A percentile compares a stretch with the other conserved stretches of the same genome.
Conservation (phyloP, 2,113 vertebrate genomes). For the Cygnus buccinator region DNA sequence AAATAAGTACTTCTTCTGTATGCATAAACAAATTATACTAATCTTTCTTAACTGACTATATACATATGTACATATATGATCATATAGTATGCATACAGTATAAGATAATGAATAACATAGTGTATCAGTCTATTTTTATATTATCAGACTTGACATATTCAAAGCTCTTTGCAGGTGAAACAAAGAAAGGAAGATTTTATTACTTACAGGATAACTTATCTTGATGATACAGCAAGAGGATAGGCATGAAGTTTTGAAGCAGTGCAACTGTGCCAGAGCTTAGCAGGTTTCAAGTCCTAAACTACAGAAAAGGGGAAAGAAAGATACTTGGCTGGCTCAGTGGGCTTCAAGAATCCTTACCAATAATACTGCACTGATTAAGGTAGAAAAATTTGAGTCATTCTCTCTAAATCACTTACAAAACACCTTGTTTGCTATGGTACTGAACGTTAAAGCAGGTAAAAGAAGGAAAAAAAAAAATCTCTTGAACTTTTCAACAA, state of each 20-base stretch:
- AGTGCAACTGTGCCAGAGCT: background rate
- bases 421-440: background rate
- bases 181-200: background rate
- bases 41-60: background rate
- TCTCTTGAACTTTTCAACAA: slow-evolving; percentile 38
- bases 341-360: background rate
- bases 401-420: background rate
- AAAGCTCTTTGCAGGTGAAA: background rate
- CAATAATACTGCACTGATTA: background rate
- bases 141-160: background rate
- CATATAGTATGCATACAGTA: background rate
- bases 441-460: slow-evolving; percentile 32
- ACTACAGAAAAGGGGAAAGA: background rate
- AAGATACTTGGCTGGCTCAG: background rate
- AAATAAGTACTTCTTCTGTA: background rate
- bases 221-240: background rate
- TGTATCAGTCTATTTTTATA: background rate
- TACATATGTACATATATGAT: background rate
- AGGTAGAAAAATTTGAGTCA: background rate
- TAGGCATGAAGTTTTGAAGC: background rate
- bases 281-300: background rate
- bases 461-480: slow-evolving; percentile 23
- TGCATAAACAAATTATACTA: background rate
- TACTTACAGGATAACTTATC: background rate
- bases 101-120: background rate